Conservation (phyloP, 2,797 vertebrate genomes). For the Margarornis squamiger region DNA sequence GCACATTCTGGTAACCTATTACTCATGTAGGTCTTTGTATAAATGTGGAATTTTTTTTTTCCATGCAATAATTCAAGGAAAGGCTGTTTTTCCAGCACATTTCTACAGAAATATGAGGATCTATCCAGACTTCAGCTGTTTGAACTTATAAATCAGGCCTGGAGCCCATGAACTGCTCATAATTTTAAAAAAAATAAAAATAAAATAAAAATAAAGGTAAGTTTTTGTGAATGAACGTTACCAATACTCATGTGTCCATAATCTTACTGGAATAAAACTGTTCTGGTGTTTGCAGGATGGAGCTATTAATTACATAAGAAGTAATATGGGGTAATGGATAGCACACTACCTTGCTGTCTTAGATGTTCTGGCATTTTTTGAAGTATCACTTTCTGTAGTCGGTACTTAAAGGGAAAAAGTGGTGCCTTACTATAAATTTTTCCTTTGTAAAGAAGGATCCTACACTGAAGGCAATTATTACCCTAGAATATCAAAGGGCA, state of each 20-base stretch:
- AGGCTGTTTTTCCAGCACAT: not conserved
- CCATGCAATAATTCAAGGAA: not conserved
- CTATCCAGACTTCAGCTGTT: not conserved
- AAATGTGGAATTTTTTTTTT: not conserved
- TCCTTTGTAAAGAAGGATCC: not conserved
- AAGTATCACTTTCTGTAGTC: not conserved
- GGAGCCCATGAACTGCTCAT: not conserved
- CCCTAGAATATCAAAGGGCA: not conserved
- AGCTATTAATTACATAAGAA: not conserved
- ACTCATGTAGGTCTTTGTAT: not conserved
- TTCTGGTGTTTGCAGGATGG: not conserved
- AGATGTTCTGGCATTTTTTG: not conserved
- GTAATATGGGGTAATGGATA: not conserved
- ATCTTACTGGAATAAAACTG: not conserved
- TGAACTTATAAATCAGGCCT: not conserved
- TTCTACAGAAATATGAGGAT: not conserved
- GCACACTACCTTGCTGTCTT: not conserved
- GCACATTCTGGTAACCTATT: not conserved
- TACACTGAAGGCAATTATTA: not conserved
- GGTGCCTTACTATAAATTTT: not conserved
- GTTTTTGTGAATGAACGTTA: not conserved
- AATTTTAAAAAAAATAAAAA: not conserved
- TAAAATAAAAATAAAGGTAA: not conserved
- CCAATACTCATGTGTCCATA: not conserved
- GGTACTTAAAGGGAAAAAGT: not conserved